Conservation (phyloP, 2,113 vertebrate genomes). For the Macroglossus sobrinus region DNA sequence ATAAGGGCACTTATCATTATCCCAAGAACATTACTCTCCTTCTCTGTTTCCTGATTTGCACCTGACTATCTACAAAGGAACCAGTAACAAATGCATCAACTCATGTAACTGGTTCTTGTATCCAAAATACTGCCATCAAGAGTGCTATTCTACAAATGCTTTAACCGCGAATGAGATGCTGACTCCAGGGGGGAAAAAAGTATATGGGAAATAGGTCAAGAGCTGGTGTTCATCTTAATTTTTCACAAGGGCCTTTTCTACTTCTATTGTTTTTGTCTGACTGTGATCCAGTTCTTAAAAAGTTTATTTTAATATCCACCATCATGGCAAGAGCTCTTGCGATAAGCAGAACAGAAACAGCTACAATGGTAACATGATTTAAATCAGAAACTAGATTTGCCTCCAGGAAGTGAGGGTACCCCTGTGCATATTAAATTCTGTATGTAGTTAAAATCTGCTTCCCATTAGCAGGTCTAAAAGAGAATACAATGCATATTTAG, state of each 20-base stretch:
- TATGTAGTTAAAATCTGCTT: not conserved
- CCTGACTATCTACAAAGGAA: not conserved
- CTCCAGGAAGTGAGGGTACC: not conserved
- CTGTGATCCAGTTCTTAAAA: not conserved
- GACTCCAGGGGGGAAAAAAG: not conserved
- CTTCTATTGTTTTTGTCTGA: not conserved
- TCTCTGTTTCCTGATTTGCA: not conserved
- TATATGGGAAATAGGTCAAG: not conserved
- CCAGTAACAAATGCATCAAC: not conserved
- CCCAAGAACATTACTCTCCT: not conserved
- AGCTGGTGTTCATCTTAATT: not conserved
- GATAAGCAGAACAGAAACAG: not conserved
- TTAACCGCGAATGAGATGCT: not conserved
- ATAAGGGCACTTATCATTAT: not conserved
- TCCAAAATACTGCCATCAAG: not conserved
- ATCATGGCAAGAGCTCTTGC: not conserved
- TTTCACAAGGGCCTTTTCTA: not conserved
- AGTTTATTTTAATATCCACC: not conserved
- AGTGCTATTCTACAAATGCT: not conserved
- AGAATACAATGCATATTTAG: slow-evolving; percentile 3
- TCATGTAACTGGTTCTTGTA: not conserved
- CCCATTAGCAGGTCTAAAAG: not conserved
- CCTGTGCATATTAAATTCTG: slow-evolving; percentile 33
- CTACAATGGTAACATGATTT: slow-evolving; percentile 15
- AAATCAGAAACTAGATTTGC: slow-evolving; percentile 48